phyloP scores from a whole-genome alignment of 2,797 vertebrate genomes.

The Danio jaintianensis region DNA sequence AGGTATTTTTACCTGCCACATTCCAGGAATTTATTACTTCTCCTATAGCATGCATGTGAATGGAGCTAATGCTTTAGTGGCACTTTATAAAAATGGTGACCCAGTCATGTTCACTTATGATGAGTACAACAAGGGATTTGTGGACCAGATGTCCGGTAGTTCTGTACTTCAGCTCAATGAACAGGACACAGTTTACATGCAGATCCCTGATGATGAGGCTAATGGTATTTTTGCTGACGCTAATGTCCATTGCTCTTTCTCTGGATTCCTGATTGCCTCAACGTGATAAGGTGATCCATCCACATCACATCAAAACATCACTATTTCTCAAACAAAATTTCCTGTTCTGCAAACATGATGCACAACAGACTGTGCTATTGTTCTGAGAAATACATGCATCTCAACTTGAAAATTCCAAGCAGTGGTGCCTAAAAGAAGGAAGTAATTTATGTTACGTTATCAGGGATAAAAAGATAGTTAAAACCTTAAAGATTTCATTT shows the following conservation, averaged over 20 bases:
- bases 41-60: constrained; percentile 96
- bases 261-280: constrained; percentile 95
- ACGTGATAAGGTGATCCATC: constrained; percentile 82
- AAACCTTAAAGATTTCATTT: constrained; percentile 72
- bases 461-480: constrained; percentile 79
- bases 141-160: constrained; percentile 98
- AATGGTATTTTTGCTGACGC: constrained; percentile 95
- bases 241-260: constrained; percentile 97
- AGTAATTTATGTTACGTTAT: constrained; percentile 83
- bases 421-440: constrained; percentile 82
- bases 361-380: constrained; percentile 74
- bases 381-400: constrained; percentile 80
- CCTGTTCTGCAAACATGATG: constrained; percentile 72
- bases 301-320: constrained; percentile 73
- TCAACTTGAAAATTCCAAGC: constrained; percentile 81
- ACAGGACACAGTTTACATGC: constrained; percentile 94
- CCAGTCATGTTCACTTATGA: constrained; percentile 96
- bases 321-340: constrained; percentile 79
- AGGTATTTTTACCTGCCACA: constrained; percentile 96
- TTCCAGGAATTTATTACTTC: constrained; percentile 96
- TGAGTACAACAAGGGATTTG: constrained; percentile 95
- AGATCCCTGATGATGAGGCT: constrained; percentile 93
- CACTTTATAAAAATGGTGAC: constrained; percentile 94
- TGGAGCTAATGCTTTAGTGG: constrained; percentile 93
- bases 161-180: constrained; percentile 90